Percentiles rank a stretch among this genome's conserved stretches.
phyloP scores from a whole-genome alignment of 2,797 vertebrate species.

The Hipposideros larvatus region DNA sequence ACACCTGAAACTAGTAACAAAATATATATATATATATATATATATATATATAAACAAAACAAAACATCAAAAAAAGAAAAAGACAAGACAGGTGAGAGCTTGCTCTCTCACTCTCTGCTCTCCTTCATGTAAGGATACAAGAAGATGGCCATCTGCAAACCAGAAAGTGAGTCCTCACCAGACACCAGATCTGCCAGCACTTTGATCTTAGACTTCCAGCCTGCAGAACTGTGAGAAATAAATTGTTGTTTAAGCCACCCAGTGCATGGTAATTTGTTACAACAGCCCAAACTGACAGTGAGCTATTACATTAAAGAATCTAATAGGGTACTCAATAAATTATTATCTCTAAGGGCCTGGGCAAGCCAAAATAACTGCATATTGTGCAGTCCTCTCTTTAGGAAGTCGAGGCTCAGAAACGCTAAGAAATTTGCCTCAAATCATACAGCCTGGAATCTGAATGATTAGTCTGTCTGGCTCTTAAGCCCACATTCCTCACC shows the following conservation, averaged over 20 bases:
- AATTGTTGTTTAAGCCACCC: neutral
- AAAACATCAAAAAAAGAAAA: too few relatives aligned
- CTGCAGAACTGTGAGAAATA: neutral
- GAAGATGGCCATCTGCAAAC: neutral
- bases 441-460: constrained; percentile 5
- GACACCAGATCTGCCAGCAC: neutral
- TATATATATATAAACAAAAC: too few relatives aligned
- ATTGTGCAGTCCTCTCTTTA: neutral
- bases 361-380: neutral
- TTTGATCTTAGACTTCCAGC: neutral
- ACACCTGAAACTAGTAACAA: too few relatives aligned
- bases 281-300: neutral
- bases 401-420: constrained; percentile 28
- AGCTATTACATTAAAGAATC: neutral
- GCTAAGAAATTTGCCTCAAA: constrained; percentile 24
- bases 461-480: neutral
- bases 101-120: neutral
- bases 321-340: neutral
- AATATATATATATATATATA: too few relatives aligned
- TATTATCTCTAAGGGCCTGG: neutral
- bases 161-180: neutral
- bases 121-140: neutral
- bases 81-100: neutral
- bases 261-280: neutral
- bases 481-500: neutral